Base-by-base conservation (phyloP, 2,113 vertebrate species). In the Cisticola juncidis region DNA sequence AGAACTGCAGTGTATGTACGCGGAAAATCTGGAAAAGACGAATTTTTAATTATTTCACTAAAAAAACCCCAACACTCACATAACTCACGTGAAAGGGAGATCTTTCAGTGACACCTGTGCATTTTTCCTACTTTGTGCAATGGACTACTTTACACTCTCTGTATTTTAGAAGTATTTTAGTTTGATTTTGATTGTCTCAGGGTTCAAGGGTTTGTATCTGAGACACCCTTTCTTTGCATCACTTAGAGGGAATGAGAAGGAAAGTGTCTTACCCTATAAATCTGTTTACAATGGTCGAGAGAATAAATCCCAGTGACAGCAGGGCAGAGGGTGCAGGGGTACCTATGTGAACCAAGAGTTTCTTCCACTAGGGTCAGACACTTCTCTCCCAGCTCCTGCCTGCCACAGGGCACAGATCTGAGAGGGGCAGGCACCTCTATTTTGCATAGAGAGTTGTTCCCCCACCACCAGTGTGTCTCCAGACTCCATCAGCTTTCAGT, bases 301-400 rank as follows among this genome's bases (percentile, higher is more conserved):
- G 11, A 62, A 9, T 29, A 71, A 88, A 69, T 35, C 13, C 23
- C 24, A 50, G 0, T 31, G 50, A 31, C 6, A 9, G 7, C 12
- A 86, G 24, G 6, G 31, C 17, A 45, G 18, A 9, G 54, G 25
- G 4, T 42, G 3, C 7, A n/a, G 2, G 9, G 3, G 3, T 40
- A 11, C 18, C 15, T 72, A 5, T 29, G 68, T 0, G 4, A 80
- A 80, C 13, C 5, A 48, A 65, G 56, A 12, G 1, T 56, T 72
- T 83, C 9, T 56, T 9, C 9, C 9, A 11, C 8, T 53, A 9
- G 11, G n/a, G 45, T 4, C 0, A 2, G 36, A n/a, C 12, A 26
- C 6, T 70, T 70, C 38, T 38, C 60, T 28, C 20, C 13, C 10
- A 23, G 1, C 7, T 2, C 22, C 33, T 65, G 25, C 16, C 38